phyloP scores from a whole-genome alignment of 2,113 vertebrate species.

The Psilopogon haemacephalus region DNA sequence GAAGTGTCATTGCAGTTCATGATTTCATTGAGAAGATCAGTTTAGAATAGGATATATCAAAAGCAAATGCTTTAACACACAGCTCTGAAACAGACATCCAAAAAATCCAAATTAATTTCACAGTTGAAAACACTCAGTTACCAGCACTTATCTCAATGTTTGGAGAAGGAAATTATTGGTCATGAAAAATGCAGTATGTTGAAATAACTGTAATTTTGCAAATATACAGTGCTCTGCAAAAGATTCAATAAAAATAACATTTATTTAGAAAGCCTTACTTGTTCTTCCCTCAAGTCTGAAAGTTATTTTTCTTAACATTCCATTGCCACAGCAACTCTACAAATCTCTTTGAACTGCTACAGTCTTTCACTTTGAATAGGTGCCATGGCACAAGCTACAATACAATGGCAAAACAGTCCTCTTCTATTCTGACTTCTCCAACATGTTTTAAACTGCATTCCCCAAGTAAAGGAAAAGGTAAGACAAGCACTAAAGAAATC shows the following conservation, averaged over 20 bases:
- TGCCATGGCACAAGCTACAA: neutral
- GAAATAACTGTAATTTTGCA: slow-evolving; percentile 47
- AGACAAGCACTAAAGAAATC: neutral
- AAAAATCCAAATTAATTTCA: slow-evolving; percentile 7
- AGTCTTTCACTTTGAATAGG: neutral
- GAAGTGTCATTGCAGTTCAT: neutral
- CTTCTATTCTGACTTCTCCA: neutral
- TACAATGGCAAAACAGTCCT: neutral
- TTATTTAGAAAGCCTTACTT: slow-evolving; percentile 15
- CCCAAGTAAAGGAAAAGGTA: neutral
- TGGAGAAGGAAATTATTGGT: slow-evolving; percentile 42
- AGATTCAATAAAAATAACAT: slow-evolving; percentile 39
- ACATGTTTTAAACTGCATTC: neutral
- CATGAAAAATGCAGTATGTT: neutral
- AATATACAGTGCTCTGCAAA: slow-evolving; percentile 6
- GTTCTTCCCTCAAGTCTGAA: neutral
- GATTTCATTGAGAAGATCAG: neutral
- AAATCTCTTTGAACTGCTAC: neutral
- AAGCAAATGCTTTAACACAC: neutral
- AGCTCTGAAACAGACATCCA: neutral
- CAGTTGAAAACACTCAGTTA: slow-evolving; percentile 10
- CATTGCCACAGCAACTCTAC: neutral
- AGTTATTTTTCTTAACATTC: slow-evolving; percentile 20
- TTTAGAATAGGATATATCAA: neutral
- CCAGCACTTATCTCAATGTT: slow-evolving; percentile 24